A percentile compares a stretch with the other conserved stretches of the same genome.
These are phyloP conservation scores for Oscheius sp. DNA, from an alignment of 2,888 invertebrate species.

Conservation along the genomic window DNA sequence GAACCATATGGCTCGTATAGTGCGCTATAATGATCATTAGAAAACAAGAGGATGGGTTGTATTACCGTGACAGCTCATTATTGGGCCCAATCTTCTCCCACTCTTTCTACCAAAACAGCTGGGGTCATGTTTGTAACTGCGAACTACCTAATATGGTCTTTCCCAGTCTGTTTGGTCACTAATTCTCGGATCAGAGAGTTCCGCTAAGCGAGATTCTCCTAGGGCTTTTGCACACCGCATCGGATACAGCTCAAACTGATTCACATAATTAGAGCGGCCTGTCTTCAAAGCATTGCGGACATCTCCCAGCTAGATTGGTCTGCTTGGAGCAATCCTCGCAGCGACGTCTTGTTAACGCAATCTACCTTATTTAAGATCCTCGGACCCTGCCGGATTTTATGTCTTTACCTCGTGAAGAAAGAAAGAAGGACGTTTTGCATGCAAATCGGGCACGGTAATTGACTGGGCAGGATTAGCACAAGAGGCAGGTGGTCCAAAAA, in stretches of 20 bases:
- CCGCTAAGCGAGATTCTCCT: slow-evolving; percentile 8
- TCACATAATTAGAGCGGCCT: slow-evolving; percentile 25
- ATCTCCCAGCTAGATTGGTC: slow-evolving; percentile 23
- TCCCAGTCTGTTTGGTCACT: neutral
- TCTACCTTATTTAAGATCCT: slow-evolving; percentile 12
- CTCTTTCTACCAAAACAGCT: neutral
- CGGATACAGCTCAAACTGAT: slow-evolving; percentile 14
- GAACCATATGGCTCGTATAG: slow-evolving; percentile 27
- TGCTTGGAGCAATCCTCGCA: slow-evolving; percentile 2
- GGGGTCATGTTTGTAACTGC: too few relatives aligned
- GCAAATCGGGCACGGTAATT: slow-evolving; percentile 32
- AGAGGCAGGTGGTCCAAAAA: slow-evolving; percentile 35
- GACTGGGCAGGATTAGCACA: slow-evolving; percentile 34
- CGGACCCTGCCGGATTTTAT: slow-evolving; percentile 12
- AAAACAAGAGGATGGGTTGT: slow-evolving; percentile 27
- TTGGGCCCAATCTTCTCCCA: neutral
- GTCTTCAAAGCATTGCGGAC: slow-evolving; percentile 27
- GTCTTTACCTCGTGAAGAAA: neutral
- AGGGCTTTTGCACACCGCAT: slow-evolving; percentile 17
- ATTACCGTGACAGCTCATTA: slow-evolving; percentile 32
- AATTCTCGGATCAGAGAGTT: neutral
- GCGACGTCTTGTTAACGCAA: neutral
- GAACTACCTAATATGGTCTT: too few relatives aligned
- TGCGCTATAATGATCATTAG: slow-evolving; percentile 29
- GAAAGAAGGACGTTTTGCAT: slow-evolving; percentile 26